Evolutionary conservation across 2,888 invertebrate species (phyloP).

Genomic region (Bedellia somnulentella): DNA sequence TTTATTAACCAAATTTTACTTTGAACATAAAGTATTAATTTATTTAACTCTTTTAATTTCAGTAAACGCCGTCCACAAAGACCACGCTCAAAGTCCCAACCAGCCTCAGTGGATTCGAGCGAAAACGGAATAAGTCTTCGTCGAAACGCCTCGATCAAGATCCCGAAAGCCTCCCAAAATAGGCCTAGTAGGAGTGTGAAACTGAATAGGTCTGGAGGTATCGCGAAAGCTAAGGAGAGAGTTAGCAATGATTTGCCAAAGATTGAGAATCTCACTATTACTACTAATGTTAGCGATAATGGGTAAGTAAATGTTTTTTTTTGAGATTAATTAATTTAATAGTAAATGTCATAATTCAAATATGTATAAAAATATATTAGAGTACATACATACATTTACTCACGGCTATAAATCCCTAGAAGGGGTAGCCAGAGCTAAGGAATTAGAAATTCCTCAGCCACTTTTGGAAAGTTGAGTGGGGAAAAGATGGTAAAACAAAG

Average conservation of each 20-base stretch:
- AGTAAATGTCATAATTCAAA: too few species aligned
- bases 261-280: conserved; percentile 42
- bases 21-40: too few species aligned
- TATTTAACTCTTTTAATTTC: too few species aligned
- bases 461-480: too few species aligned
- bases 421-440: too few species aligned
- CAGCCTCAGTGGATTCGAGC: conserved; percentile 29
- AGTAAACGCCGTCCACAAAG: conserved; percentile 23
- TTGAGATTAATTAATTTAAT: too few species aligned
- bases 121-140: conserved; percentile 27
- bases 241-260: conserved; percentile 32
- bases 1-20: too few species aligned
- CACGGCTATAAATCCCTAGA: too few species aligned
- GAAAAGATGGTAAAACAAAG: too few species aligned
- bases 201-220: conserved; percentile 14
- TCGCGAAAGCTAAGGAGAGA: conserved; percentile 15
- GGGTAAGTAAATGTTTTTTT: conserved; percentile 23
- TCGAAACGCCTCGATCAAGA: conserved; percentile 31
- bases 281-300: conserved; percentile 23
- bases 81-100: conserved; percentile 43
- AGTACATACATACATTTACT: too few species aligned
- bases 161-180: conserved; percentile 12
- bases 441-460: too few species aligned
- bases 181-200: conserved; percentile 22
- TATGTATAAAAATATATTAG: too few species aligned